Base-by-base conservation (phyloP, 2,888 invertebrate species). In the Mythimna impura region DNA sequence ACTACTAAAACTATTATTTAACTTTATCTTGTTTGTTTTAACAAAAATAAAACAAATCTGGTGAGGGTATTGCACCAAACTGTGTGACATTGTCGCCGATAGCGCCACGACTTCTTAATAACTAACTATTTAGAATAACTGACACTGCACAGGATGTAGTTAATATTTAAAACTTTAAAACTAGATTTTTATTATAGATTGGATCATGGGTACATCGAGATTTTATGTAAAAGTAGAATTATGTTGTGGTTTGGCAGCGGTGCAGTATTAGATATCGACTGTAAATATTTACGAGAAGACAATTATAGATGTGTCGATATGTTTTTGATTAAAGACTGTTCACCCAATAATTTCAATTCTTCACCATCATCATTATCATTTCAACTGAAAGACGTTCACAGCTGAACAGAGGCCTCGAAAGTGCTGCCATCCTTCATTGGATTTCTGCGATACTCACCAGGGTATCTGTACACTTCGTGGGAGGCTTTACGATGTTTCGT, bases 51-150 rank as follows among this genome's bases (percentile, higher is more conserved):
- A 62, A 81, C 73, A 83, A 78, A 81, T 76, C 52, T 71, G 70
- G 57, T 40, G 87, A 87, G 88, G 89, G 90, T 89, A 90, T 79
- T 84, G 80, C 78, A 76, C 72, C 73, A 80, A 82, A 81, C 82
- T 78, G 79, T 77, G 70, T 90, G 87, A 89, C 90, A 87, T 87
- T 88, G 86, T 73, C 22, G 58, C 43, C 68, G 76, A 71, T 72
- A 76, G 74, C 79, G 67, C 63, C 66, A 58, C 80, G 71, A 71
- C 80, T 71, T 85, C 83, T 78, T 86, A 89, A 79, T 87, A 86
- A 81, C 79, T 71, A 66, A 70, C 34, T 71, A 57, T 71, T 69
- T 77, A 75, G 74, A 78, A 80, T 73, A 69, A 80, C 76, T 63
- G 81, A 76, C 60, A 65, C 17, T 81, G 55, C 71, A 88, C 83